Evolutionary conservation across 2,113 vertebrate genomes (phyloP).

Genomic region (Callorhinus ursinus): DNA sequence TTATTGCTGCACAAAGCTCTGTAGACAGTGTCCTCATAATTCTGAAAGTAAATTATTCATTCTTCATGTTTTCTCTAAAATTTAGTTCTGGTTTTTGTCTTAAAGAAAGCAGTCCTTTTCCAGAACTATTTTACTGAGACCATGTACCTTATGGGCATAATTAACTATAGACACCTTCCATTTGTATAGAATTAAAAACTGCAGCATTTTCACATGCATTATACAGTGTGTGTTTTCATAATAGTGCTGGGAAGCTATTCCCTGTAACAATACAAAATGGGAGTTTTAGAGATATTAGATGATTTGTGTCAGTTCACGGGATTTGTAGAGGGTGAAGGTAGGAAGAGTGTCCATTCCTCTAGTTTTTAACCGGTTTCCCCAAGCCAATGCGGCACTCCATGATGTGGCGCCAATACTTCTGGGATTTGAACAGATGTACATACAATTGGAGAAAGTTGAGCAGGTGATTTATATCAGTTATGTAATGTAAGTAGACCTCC

Average conservation of each 20-base stretch:
- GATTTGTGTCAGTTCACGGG: background rate
- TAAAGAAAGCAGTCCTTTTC: background rate
- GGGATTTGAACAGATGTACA: fast-evolving
- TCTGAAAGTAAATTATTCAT: background rate
- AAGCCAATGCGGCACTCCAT: background rate
- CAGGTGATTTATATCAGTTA: background rate
- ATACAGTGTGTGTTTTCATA: background rate
- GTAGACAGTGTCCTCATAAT: background rate
- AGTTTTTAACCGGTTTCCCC: background rate
- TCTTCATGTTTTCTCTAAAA: background rate
- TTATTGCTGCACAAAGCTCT: background rate
- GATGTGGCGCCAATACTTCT: no score
- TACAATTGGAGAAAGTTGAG: fast-evolving
- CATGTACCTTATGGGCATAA: background rate
- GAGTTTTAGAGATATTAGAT: background rate
- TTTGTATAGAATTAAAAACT: background rate
- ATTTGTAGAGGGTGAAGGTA: background rate
- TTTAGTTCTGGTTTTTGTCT: background rate
- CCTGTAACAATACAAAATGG: background rate
- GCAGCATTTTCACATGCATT: background rate
- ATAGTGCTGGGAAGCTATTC: background rate
- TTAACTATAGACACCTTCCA: background rate
- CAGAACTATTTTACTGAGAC: background rate
- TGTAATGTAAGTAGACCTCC: background rate
- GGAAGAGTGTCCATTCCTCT: background rate